These are phyloP conservation scores for Piliocolobus tephrosceles DNA, from an alignment of 2,113 vertebrate species.

Conservation along the genomic window DNA sequence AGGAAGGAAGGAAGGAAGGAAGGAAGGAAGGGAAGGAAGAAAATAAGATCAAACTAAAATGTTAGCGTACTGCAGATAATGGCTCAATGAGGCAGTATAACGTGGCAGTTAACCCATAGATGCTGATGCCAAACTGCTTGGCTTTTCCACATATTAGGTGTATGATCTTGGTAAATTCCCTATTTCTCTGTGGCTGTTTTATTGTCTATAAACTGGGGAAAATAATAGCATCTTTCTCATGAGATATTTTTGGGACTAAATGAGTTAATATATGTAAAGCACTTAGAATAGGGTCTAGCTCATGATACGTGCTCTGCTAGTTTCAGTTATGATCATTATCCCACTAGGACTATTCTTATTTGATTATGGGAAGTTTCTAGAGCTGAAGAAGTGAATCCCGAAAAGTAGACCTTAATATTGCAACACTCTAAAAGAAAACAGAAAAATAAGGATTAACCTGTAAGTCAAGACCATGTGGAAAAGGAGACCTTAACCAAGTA, in stretches of 20 bases:
- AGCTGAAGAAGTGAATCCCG: constrained; percentile 6
- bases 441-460: not conserved
- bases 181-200: constrained; percentile 31
- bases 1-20: not conserved
- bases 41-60: not conserved
- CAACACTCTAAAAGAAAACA: constrained; percentile 2
- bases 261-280: not conserved
- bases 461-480: not conserved
- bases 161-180: not conserved
- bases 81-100: not conserved
- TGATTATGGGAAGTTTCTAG: not conserved
- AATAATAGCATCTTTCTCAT: not conserved
- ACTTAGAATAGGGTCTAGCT: not conserved
- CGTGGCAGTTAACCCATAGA: not conserved
- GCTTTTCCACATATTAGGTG: not conserved
- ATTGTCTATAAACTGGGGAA: not conserved
- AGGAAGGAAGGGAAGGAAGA: not conserved
- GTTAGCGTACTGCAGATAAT: not conserved
- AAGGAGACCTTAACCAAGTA: not conserved
- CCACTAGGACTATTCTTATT: not conserved
- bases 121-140: not conserved
- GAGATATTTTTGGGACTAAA: not conserved
- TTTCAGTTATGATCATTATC: not conserved
- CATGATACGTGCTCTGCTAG: not conserved
- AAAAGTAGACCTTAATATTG: constrained; percentile 8